Evolutionary conservation across 2,113 vertebrate genomes (phyloP).

Genomic region (Megaleporinus macrocephalus): DNA sequence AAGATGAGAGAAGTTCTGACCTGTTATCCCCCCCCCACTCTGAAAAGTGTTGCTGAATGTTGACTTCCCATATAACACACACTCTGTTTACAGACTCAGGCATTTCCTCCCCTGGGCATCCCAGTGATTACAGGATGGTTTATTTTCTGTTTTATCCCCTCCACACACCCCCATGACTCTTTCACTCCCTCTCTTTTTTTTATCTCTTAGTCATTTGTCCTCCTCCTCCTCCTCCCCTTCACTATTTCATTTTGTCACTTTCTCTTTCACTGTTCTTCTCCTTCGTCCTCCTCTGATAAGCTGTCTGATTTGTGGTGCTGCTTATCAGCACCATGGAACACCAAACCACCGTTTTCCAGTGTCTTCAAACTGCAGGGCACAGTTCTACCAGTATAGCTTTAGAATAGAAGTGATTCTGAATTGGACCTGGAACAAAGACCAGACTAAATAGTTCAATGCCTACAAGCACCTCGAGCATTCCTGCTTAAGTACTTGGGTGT

Average conservation of each 20-base stretch:
- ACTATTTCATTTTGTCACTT: slow-evolving; percentile 34
- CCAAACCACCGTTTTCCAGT: background rate
- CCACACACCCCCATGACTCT: background rate
- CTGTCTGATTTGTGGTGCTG: background rate
- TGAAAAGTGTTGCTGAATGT: slow-evolving; percentile 26
- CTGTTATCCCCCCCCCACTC: slow-evolving; percentile 21
- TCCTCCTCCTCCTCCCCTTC: slow-evolving; percentile 3
- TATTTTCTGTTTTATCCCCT: slow-evolving; percentile 43
- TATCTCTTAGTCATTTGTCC: slow-evolving; percentile 9
- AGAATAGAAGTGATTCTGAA: background rate
- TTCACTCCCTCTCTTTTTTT: slow-evolving; percentile 38
- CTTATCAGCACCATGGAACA: background rate
- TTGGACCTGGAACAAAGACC: background rate
- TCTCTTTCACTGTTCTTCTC: background rate
- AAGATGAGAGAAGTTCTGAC: background rate
- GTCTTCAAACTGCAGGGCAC: background rate
- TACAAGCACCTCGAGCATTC: background rate
- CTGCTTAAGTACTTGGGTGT: too few species aligned
- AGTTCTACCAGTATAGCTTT: too few species aligned
- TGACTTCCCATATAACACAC: slow-evolving; percentile 62
- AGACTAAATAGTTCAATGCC: too few species aligned
- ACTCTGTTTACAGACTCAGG: slow-evolving; percentile 66
- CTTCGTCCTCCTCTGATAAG: background rate
- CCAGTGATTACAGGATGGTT: slow-evolving; percentile 64
- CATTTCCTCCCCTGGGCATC: slow-evolving; percentile 71